These are phyloP conservation scores for Arion vulgaris DNA, from an alignment of 1,140 invertebrate species.

Conservation along the genomic window DNA sequence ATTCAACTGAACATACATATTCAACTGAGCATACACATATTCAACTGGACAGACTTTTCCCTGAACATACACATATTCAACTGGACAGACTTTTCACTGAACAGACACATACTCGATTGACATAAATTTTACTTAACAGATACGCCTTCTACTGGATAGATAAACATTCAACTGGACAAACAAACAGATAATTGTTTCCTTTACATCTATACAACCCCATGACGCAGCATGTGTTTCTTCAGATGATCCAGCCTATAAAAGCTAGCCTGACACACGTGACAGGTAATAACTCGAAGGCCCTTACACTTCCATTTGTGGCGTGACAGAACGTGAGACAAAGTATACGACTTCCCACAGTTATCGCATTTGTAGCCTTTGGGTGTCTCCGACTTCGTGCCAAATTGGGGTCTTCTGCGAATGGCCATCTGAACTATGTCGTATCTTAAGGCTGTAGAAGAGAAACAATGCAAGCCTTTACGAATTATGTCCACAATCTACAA, in stretches of 20 bases:
- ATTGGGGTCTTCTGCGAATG: not conserved
- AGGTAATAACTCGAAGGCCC: slow-evolving; percentile 29
- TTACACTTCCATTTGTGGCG: slow-evolving; percentile 44
- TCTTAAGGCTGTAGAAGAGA: not conserved
- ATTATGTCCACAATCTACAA: too few relatives aligned
- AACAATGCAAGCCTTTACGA: not conserved
- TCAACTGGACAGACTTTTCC: too few relatives aligned
- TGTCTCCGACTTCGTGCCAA: not conserved
- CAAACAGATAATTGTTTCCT: not conserved
- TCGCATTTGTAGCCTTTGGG: slow-evolving; percentile 8
- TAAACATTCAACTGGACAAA: too few relatives aligned
- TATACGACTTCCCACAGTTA: slow-evolving; percentile 37
- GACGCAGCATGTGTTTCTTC: slow-evolving; percentile 31
- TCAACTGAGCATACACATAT: too few relatives aligned
- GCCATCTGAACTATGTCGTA: not conserved
- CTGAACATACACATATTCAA: too few relatives aligned
- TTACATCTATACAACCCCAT: not conserved
- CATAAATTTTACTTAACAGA: too few relatives aligned
- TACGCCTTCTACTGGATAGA: too few relatives aligned
- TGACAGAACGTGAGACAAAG: slow-evolving; percentile 30
- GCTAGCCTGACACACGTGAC: slow-evolving; percentile 30
- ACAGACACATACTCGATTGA: too few relatives aligned
- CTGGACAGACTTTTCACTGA: too few relatives aligned
- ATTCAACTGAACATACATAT: too few relatives aligned
- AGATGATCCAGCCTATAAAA: slow-evolving; percentile 38